These are phyloP conservation scores for Echiichthys vipera DNA, from an alignment of 2,797 vertebrate genomes.

Conservation along the genomic window DNA sequence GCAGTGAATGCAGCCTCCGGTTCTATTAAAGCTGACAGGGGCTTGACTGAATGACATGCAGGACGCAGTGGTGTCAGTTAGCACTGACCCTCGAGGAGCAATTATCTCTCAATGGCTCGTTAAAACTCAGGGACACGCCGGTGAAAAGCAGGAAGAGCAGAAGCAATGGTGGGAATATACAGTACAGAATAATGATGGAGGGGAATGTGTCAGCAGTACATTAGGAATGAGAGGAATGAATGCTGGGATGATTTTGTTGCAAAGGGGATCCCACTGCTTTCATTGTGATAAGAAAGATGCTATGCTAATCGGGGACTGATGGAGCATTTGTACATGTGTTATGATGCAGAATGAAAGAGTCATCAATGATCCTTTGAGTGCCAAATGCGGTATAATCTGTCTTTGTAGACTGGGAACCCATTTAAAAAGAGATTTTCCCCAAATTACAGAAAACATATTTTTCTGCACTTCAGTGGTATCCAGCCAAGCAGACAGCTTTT, in stretches of 20 bases:
- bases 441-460: background rate
- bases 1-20: slow-evolving; percentile 21
- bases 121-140: slow-evolving; percentile 44
- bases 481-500: background rate
- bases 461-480: too few species aligned
- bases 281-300: slow-evolving; percentile 16
- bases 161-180: slow-evolving; percentile 2
- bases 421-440: background rate
- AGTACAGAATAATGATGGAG: slow-evolving; percentile 23
- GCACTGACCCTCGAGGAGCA: slow-evolving; percentile 62
- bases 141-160: slow-evolving; percentile 7
- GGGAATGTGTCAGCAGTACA: slow-evolving; percentile 9
- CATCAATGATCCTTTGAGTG: background rate
- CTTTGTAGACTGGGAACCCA: background rate
- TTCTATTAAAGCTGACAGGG: slow-evolving; percentile 38
- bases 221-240: slow-evolving; percentile 9
- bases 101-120: slow-evolving; percentile 70
- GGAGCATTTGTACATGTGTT: slow-evolving; percentile 35
- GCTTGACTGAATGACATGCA: slow-evolving; percentile 50
- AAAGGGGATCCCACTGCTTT: slow-evolving; percentile 18
- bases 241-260: slow-evolving; percentile 11
- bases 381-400: background rate
- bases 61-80: slow-evolving; percentile 56
- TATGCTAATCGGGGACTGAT: slow-evolving; percentile 17
- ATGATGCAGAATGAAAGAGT: slow-evolving; percentile 28